A percentile compares a stretch with the other conserved stretches of the same genome.
These are phyloP conservation scores for Drosophila trapezifrons DNA, from an alignment of 1,140 invertebrate genomes.

Conservation along the genomic window DNA sequence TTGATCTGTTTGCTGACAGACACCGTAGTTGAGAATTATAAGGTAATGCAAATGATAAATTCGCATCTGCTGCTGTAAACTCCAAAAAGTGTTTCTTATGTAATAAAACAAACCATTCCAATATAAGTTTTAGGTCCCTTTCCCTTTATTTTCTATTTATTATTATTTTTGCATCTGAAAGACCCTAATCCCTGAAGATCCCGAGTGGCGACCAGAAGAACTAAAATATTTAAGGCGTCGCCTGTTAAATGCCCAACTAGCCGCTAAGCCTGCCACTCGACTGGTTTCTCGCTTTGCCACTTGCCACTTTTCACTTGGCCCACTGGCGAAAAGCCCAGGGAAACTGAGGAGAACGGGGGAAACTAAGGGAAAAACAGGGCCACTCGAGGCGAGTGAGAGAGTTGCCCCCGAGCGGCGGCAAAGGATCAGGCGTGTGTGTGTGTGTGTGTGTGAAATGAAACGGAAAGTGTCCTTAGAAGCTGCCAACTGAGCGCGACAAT, in stretches of 20 bases:
- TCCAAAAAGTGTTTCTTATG: neutral
- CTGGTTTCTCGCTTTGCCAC: constrained; percentile 39
- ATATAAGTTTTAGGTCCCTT: too few species aligned
- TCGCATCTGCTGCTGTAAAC: neutral
- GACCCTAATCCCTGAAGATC: neutral
- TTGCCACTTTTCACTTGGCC: constrained; percentile 41
- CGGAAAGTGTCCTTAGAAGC: constrained; percentile 61
- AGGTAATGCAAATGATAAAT: neutral
- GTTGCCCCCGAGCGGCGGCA: constrained; percentile 24
- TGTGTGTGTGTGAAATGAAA: constrained; percentile 58
- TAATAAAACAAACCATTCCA: neutral
- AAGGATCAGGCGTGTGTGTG: constrained; percentile 42
- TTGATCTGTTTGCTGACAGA: too few species aligned
- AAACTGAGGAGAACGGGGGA: neutral
- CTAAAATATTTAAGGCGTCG: constrained; percentile 48
- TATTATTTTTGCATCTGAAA: neutral
- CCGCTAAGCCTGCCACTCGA: constrained; percentile 49
- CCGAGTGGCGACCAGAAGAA: constrained; percentile 23
- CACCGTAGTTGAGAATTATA: too few species aligned
- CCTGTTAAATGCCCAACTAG: constrained; percentile 55
- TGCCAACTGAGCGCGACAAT: constrained; percentile 67
- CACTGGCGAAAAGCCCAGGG: constrained; percentile 33
- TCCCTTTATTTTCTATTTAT: neutral
- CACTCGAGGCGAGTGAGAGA: constrained; percentile 44
- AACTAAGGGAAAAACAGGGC: constrained; percentile 32